Base-by-base conservation (phyloP, 2,113 vertebrate genomes). In the Malurus alboscapulatus region DNA sequence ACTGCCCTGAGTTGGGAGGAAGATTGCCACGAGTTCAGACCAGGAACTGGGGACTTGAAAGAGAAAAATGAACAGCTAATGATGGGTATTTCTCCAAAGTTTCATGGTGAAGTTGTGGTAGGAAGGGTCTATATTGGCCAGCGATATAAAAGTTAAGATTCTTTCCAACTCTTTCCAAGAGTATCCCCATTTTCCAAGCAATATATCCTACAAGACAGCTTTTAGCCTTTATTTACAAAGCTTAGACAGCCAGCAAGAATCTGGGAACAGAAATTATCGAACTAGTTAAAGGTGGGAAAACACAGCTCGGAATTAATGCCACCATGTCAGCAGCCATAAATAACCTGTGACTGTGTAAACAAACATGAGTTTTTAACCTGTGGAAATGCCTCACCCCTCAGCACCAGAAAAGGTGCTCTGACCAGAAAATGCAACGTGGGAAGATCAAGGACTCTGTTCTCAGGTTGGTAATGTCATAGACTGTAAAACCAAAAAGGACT, bases 331-430 rank as follows among this genome's bases (percentile, higher is more conserved):
- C 30, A 82, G 61, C 57, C 61, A 53, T 72, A 88, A 94, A 91
- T 54, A 75, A 63, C 10, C 3, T 0, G 0, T 17, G 36, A 72
- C 27, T 7, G 5, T 27, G 50, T 0, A 2, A 84, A 82, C 0
- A 2, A 84, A 78, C 30, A 50, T 0, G 2, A 25, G 48, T n/a
- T 50, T 94, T 90, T 88, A 40, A 78, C 51, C 34, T 65, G 10
- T 14, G 15, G 62, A 80, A 76, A 10, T n/a, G 21, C 21, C 29
- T 88, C 55, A 53, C 4, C 14, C 29, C 65, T 84, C 44, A 68
- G 34, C 14, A 84, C 22, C 66, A 57, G 40, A 50, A 29, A 73
- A 84, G 51, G n/a, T 68, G 27, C 10, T 82, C n/a, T 36, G 45
- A 80, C 30, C 40, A 77, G 32, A 61, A 75, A 83, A 69, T 17